A percentile compares a stretch with the other conserved stretches of the same genome.
Evolutionary conservation across 2,797 vertebrate genomes (phyloP).

Genomic region (Tolypeutes matacus): DNA sequence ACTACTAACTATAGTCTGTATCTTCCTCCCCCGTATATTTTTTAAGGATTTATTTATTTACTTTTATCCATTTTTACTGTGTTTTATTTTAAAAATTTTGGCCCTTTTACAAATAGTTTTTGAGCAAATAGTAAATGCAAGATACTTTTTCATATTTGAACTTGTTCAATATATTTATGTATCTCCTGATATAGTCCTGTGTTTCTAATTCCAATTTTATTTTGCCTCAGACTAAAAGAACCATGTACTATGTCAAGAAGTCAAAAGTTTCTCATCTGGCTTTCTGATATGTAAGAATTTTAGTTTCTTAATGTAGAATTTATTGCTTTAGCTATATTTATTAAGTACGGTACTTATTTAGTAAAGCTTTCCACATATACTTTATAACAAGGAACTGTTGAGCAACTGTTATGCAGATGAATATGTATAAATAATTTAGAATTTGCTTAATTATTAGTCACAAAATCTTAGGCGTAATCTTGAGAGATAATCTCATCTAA

Average conservation of each 20-base stretch:
- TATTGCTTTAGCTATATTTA: slow-evolving; percentile 14
- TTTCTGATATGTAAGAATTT: slow-evolving; percentile 94
- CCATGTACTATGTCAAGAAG: slow-evolving; percentile 91
- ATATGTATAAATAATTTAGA: slow-evolving; percentile 7
- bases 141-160: slow-evolving; percentile 25
- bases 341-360: background rate
- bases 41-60: too few relatives aligned
- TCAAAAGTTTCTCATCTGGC: slow-evolving; percentile 93
- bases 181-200: background rate
- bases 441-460: slow-evolving; percentile 1
- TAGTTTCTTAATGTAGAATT: slow-evolving; percentile 11
- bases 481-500: background rate
- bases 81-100: background rate
- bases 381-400: slow-evolving; percentile 40
- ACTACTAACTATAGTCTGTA: too few relatives aligned
- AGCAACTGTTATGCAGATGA: background rate
- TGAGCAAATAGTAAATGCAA: background rate
- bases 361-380: background rate
- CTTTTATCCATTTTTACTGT: too few relatives aligned
- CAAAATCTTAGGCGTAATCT: background rate
- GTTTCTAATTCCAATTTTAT: slow-evolving; percentile 72
- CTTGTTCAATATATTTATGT: slow-evolving; percentile 4
- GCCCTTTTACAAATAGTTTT: slow-evolving; percentile 37
- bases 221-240: slow-evolving; percentile 91
- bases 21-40: too few relatives aligned